These are phyloP conservation scores for Sebastes fasciatus DNA, from an alignment of 2,113 vertebrate genomes.

Conservation along the genomic window DNA sequence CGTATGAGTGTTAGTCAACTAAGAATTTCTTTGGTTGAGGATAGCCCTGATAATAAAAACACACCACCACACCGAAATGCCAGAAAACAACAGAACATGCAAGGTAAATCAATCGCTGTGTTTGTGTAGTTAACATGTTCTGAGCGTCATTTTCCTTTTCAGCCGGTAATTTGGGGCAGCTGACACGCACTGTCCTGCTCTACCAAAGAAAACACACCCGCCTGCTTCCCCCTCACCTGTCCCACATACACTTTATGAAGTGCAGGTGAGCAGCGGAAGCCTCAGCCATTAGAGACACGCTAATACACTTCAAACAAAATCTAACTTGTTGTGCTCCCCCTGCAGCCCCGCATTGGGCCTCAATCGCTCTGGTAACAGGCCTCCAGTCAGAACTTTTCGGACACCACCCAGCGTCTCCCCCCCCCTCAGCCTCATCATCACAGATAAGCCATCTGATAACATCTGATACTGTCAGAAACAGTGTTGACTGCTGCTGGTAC, in stretches of 20 bases:
- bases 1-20: too few relatives aligned
- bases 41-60: neutral
- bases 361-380: neutral
- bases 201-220: slow-evolving; percentile 35
- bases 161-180: neutral
- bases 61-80: neutral
- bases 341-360: slow-evolving; percentile 35
- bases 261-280: slow-evolving; percentile 46
- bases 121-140: slow-evolving; percentile 2
- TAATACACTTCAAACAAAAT: slow-evolving; percentile 54
- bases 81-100: neutral
- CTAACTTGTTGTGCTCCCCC: slow-evolving; percentile 1
- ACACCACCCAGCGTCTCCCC: slow-evolving; percentile 1
- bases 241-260: slow-evolving; percentile 61
- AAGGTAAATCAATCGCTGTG: neutral
- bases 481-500: slow-evolving; percentile 60
- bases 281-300: slow-evolving; percentile 14
- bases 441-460: slow-evolving; percentile 71
- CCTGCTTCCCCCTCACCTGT: slow-evolving; percentile 67
- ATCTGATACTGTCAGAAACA: slow-evolving; percentile 80
- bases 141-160: slow-evolving; percentile 6
- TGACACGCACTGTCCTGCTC: slow-evolving; percentile 13
- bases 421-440: slow-evolving; percentile 17
- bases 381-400: slow-evolving; percentile 25
- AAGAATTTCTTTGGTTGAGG: too few relatives aligned